Evolutionary conservation across 2,113 vertebrate species (phyloP), one percentile per base, ranked within the genome.

Genomic region (Tachysurus vachellii): DNA sequence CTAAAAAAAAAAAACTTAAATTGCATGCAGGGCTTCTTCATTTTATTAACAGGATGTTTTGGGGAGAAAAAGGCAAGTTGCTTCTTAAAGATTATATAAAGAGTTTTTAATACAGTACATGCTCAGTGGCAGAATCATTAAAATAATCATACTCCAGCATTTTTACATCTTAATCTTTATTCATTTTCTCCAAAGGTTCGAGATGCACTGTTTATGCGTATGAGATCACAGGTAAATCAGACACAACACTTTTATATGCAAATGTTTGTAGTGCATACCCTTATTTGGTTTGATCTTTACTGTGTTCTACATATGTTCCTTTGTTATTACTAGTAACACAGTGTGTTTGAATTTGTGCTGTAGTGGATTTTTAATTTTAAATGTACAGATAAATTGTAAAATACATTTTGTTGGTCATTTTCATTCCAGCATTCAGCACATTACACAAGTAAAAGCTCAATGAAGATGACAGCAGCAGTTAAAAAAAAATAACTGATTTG

Each of bases 1-100:
- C 56, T 53, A 83, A 54, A 53, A 7, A 53, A 83, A 54, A 53
- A 7, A 53, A 88, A 80, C 21, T 54, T 14, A 59, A 62, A 57
- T 76, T 62, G 1, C 16, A 59, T 80, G 21, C 91, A 96, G 95
- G 95, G 95, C 31, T 90, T 96, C 11, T 95, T 95, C 77, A 95
- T 96, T 89, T 88, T 96, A 66, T 62, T 96, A 70, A 94, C 94
- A 44, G 92, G 91, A 10, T 94, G 89, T 90, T 54, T 95, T 68
- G 91, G 89, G 54, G 95, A 96, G 82, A 94, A 89, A 94, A 86
- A 79, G 94, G 95, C 94, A 93, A 90, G 9, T 62, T 73, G 44
- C 9, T 56, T 1, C 31, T 66, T 86, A 44, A 54, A 85, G 23
- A 66, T 10, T 64, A 64, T 17, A 28, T 28, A 19, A 82, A 82